Evolutionary conservation across 2,888 invertebrate genomes (phyloP), one percentile per base, ranked within the genome.

Genomic region (Lasioglossum oenotherae): DNA sequence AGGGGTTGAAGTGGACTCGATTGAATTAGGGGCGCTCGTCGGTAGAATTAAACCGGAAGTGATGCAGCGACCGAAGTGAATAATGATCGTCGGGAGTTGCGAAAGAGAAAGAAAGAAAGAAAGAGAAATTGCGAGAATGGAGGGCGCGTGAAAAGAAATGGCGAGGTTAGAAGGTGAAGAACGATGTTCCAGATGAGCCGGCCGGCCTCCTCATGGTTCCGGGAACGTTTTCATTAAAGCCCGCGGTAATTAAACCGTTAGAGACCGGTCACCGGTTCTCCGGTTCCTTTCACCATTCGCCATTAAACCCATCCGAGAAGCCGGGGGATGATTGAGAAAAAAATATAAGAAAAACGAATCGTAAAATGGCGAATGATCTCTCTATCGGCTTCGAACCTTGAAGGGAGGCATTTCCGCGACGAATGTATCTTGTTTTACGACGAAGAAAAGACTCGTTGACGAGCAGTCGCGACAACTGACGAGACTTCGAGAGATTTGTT

Each of bases 121-220:
- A 27, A 85, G 76, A 80, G 23, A 74, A 67, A 23, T 71, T 81
- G 72, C 67, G 73, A 57, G 57, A 57, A 57, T 57, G 57, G 57
- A n/a, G 82, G 76, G 81, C 75, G 72, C 67, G 78, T 77, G 74
- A 80, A 69, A 67, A 78, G 77, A 74, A 78, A 80, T 81, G 82
- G 82, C 87, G 81, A 78, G 88, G 73, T 78, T 49, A 76, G 71
- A 87, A 88, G 84, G 78, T 82, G 86, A 87, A 89, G 85, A 89
- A 87, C 85, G 87, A 89, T 84, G 88, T 87, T 89, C 87, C 88
- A 79, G 80, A 86, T 78, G 81, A 82, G 83, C 74, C 79, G 75
- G 80, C 73, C 78, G 71, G 78, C 49, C 77, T 81, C 83, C 74
- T 78, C 87, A 78, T 79, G 71, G 74, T 84, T 76, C 82, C 69